Percentiles rank a stretch among this genome's conserved stretches.
These are phyloP conservation scores for Rousettus leschenaultii DNA, from an alignment of 2,113 vertebrate species.

Conservation along the genomic window DNA sequence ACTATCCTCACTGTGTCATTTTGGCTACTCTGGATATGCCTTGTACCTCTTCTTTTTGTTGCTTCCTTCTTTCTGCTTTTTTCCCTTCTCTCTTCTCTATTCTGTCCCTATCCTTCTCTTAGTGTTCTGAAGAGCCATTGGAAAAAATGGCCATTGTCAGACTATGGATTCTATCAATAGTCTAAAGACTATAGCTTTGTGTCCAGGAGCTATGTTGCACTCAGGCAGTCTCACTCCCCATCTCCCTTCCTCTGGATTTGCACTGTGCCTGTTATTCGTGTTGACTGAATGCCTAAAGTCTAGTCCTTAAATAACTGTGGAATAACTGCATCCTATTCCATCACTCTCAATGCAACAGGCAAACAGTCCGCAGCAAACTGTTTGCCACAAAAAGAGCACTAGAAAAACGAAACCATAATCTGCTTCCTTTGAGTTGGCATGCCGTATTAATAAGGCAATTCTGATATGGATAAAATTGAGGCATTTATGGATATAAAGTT, in stretches of 20 bases:
- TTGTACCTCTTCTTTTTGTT: not conserved
- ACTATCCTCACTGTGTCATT: not conserved
- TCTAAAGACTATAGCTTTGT: not conserved
- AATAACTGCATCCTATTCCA: not conserved
- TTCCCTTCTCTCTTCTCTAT: not conserved
- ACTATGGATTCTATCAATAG: not conserved
- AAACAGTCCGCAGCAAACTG: not conserved
- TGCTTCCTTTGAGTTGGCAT: not conserved
- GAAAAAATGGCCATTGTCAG: not conserved
- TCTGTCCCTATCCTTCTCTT: not conserved
- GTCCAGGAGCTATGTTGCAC: not conserved
- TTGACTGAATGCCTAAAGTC: not conserved
- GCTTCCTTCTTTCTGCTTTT: not conserved
- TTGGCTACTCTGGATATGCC: not conserved
- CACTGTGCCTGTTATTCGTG: not conserved
- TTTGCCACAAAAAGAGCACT: not conserved
- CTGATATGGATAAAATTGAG: not conserved
- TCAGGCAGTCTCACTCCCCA: not conserved
- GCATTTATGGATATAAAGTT: not conserved
- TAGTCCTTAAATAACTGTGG: not conserved
- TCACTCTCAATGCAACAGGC: not conserved
- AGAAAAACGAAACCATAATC: constrained; percentile 29
- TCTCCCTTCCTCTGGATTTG: not conserved
- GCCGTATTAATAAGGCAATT: not conserved
- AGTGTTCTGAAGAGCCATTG: not conserved